A percentile compares a stretch with the other conserved stretches of the same genome.
Conservation (phyloP, 2,797 vertebrate genomes). For the Emydoidea blandingii region DNA sequence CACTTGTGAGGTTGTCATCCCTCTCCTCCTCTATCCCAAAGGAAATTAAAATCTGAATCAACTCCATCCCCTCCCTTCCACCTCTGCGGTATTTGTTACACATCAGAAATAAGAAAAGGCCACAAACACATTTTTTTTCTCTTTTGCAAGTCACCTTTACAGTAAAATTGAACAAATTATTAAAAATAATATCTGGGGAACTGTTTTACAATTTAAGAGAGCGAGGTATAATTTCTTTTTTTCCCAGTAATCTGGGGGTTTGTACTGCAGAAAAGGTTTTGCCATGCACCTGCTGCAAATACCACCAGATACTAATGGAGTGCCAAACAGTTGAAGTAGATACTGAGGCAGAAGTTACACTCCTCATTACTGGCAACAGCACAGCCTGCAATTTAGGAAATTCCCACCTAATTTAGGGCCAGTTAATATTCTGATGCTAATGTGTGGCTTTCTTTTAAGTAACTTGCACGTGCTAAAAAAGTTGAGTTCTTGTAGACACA, state of each 20-base stretch:
- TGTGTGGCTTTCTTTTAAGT: too few species aligned
- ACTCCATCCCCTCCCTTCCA: too few species aligned
- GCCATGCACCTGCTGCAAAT: constrained; percentile 26
- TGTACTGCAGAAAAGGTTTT: constrained; percentile 6
- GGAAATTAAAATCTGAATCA: too few species aligned
- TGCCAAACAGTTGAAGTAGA: constrained; percentile 3
- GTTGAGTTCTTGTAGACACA: too few species aligned
- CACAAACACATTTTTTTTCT: neutral
- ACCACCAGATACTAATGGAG: neutral
- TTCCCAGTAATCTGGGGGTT: neutral
- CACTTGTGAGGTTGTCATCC: neutral
- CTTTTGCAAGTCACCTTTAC: neutral
- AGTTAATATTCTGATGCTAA: neutral
- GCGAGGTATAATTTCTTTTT: neutral
- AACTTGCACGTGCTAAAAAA: neutral
- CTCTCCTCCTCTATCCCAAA: neutral
- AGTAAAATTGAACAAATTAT: neutral
- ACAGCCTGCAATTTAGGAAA: neutral
- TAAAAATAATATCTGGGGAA: neutral
- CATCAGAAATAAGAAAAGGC: neutral
- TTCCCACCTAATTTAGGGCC: neutral
- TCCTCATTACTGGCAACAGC: neutral
- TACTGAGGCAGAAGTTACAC: neutral
- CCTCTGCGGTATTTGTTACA: neutral
- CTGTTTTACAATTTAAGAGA: neutral